phyloP scores from a whole-genome alignment of 2,113 vertebrate genomes.

The Dicrurus megarhynchus region DNA sequence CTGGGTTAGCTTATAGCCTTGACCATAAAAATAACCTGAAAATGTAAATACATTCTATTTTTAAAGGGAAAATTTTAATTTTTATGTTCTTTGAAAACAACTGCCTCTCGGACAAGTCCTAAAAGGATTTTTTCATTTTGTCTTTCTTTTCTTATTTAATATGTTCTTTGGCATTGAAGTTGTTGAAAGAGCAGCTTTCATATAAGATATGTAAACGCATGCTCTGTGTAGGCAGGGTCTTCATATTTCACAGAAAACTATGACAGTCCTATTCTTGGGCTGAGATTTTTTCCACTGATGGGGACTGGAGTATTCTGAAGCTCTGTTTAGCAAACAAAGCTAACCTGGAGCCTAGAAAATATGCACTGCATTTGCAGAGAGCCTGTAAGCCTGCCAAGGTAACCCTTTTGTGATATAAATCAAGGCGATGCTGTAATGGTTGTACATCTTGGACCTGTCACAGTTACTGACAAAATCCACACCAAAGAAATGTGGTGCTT shows the following conservation, averaged over 20 bases:
- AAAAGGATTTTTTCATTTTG: neutral
- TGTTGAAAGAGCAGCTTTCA: neutral
- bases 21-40: neutral
- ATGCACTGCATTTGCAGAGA: neutral
- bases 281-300: conserved; percentile 53
- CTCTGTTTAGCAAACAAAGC: conserved; percentile 35
- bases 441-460: fast-evolving
- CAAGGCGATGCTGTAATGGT: neutral
- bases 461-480: neutral
- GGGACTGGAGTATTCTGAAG: neutral
- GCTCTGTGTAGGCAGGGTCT: conserved; percentile 13
- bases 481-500: neutral
- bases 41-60: neutral
- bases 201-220: neutral
- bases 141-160: neutral
- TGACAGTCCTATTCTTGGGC: conserved; percentile 49
- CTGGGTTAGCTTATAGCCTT: neutral
- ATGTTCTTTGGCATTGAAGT: neutral
- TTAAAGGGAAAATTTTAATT: neutral
- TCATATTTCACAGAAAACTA: conserved; percentile 44
- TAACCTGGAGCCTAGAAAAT: conserved; percentile 16
- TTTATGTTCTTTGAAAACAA: neutral
- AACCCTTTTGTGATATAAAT: neutral
- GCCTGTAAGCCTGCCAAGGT: neutral
- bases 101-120: neutral